Evolutionary conservation across 2,797 vertebrate genomes (phyloP).

Genomic region (Kryptopterus vitreolus): DNA sequence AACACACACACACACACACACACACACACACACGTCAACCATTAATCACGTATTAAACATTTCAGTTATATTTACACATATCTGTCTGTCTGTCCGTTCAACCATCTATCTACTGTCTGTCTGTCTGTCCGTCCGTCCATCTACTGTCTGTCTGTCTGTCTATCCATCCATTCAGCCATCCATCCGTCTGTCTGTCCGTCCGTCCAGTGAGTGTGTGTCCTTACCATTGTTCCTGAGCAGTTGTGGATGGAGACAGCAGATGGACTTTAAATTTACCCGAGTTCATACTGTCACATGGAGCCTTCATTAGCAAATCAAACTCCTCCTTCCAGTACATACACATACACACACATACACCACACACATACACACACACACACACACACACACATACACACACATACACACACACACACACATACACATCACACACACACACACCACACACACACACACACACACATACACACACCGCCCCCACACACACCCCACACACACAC

Average conservation of each 20-base stretch:
- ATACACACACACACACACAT: constrained; percentile 18
- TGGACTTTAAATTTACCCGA: neutral
- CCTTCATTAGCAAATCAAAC: constrained; percentile 16
- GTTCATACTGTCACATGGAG: constrained; percentile 6
- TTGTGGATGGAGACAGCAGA: neutral
- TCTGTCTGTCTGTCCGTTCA: no score
- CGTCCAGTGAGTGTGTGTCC: no score
- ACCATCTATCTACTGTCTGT: no score
- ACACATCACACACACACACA: constrained; percentile 10
- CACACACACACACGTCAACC: neutral
- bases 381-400: constrained; percentile 38
- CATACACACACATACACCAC: neutral
- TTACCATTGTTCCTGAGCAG: constrained; percentile 46
- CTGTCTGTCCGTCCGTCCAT: no score
- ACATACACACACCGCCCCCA: constrained; percentile 14
- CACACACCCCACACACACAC: constrained; percentile 13
- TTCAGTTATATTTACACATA: neutral
- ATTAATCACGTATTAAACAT: neutral
- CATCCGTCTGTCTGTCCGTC: no score
- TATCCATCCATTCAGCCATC: no score
- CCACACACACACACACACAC: constrained; percentile 12
- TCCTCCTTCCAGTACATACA: constrained; percentile 15
- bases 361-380: neutral
- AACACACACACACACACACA: neutral
- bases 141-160: no score